Evolutionary conservation across 2,797 vertebrate genomes (phyloP).

Genomic region (Eidolon dupreanum): DNA sequence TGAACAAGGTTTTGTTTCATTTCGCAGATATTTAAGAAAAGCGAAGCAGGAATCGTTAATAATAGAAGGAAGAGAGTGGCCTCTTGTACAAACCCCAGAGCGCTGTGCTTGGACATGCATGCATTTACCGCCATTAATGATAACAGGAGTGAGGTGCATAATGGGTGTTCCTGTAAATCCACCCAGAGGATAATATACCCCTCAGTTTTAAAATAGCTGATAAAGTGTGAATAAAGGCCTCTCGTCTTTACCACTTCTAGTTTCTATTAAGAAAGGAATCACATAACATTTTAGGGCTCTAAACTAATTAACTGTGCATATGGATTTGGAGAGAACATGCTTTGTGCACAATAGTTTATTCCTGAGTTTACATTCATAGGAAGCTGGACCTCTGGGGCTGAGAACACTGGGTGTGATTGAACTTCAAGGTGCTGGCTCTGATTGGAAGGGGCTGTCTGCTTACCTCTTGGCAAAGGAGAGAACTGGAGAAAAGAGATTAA

Average conservation of each 20-base stretch:
- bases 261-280: conserved; percentile 63
- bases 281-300: conserved; percentile 41
- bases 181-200: conserved; percentile 28
- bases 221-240: conserved; percentile 56
- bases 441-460: background rate
- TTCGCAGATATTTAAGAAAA: conserved; percentile 40
- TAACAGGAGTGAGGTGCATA: background rate
- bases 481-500: background rate
- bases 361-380: background rate
- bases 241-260: conserved; percentile 43
- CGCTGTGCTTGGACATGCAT: background rate
- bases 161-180: conserved; percentile 38
- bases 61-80: conserved; percentile 12
- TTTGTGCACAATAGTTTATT: background rate
- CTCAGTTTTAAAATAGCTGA: conserved; percentile 67
- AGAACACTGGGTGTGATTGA: background rate
- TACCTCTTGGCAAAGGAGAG: background rate
- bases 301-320: conserved; percentile 50
- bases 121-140: background rate
- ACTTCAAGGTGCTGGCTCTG: background rate
- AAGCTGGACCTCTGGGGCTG: background rate
- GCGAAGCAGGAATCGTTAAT: background rate
- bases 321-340: background rate
- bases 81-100: background rate
- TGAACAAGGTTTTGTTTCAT: conserved; percentile 25